A percentile compares a stretch with the other conserved stretches of the same genome.
Evolutionary conservation across 2,888 invertebrate genomes (phyloP).

Genomic region (Cecidostiba fungosa): DNA sequence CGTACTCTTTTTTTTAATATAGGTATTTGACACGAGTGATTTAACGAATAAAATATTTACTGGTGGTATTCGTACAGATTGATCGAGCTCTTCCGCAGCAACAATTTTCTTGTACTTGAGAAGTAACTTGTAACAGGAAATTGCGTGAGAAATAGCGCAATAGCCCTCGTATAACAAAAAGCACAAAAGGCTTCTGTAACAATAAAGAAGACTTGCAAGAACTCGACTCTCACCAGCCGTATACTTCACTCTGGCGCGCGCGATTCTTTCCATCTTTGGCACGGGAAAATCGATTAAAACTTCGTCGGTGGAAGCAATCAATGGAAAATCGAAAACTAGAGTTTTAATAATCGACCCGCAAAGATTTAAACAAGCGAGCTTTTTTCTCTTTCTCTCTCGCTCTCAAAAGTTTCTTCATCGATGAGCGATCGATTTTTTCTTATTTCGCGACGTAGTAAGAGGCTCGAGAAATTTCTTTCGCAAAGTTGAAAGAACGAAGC

Average conservation of each 20-base stretch:
- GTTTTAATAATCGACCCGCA: slow-evolving; percentile 40
- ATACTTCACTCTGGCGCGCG: neutral
- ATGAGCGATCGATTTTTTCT: slow-evolving; percentile 37
- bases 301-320: slow-evolving; percentile 45
- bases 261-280: slow-evolving; percentile 23
- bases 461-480: slow-evolving; percentile 29
- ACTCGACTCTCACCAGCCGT: neutral
- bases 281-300: slow-evolving; percentile 55
- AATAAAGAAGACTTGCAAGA: slow-evolving; percentile 37
- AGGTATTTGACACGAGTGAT: neutral
- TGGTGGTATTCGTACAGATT: neutral
- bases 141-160: slow-evolving; percentile 9
- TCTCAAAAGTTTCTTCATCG: slow-evolving; percentile 29
- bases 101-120: neutral
- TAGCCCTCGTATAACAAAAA: neutral
- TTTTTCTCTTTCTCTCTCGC: neutral
- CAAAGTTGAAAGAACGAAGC: neutral
- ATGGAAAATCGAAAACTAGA: slow-evolving; percentile 43
- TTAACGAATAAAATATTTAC: too few relatives aligned
- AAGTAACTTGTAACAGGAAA: slow-evolving; percentile 36
- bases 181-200: slow-evolving; percentile 18
- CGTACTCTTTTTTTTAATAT: neutral
- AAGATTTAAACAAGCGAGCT: slow-evolving; percentile 27
- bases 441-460: slow-evolving; percentile 27
- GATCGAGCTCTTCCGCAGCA: neutral